These are phyloP conservation scores for Baccha elongata DNA, from an alignment of 2,888 invertebrate genomes.

Conservation along the genomic window DNA sequence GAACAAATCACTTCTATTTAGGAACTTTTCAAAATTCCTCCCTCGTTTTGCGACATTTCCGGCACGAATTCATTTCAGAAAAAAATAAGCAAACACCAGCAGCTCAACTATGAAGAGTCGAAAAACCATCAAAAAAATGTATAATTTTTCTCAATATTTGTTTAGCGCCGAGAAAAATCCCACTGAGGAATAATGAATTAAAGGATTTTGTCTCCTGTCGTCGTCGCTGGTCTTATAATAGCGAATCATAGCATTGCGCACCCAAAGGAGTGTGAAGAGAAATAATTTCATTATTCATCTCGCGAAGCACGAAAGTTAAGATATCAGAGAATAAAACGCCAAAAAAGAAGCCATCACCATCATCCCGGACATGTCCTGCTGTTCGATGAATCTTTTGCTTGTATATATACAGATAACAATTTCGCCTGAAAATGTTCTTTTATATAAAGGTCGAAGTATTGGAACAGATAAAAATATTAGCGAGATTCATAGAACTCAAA, in stretches of 20 bases:
- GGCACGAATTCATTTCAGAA: slow-evolving; percentile 56
- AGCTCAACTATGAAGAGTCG: no score
- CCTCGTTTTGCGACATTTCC: slow-evolving; percentile 56
- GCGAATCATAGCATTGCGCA: background rate
- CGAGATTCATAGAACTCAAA: no score
- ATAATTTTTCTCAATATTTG: slow-evolving; percentile 61
- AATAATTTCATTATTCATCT: slow-evolving; percentile 69
- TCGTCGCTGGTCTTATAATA: slow-evolving; percentile 7
- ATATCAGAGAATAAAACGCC: slow-evolving; percentile 59
- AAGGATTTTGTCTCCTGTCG: slow-evolving; percentile 43
- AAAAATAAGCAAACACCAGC: background rate
- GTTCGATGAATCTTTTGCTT: slow-evolving; percentile 62
- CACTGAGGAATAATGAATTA: slow-evolving; percentile 64
- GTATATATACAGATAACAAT: background rate
- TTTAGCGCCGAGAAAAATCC: slow-evolving; percentile 39
- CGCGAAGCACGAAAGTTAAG: slow-evolving; percentile 68
- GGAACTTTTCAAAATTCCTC: slow-evolving; percentile 57
- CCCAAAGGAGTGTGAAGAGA: slow-evolving; percentile 38
- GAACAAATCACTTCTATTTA: slow-evolving; percentile 44
- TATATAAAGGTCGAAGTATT: background rate
- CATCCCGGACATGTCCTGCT: slow-evolving; percentile 62
- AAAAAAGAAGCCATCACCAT: slow-evolving; percentile 35
- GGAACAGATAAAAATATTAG: background rate
- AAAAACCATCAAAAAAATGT: slow-evolving; percentile 20
- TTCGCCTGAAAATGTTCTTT: background rate